Evolutionary conservation across 2,888 invertebrate genomes (phyloP).

Genomic region (Miltochrista miniata): DNA sequence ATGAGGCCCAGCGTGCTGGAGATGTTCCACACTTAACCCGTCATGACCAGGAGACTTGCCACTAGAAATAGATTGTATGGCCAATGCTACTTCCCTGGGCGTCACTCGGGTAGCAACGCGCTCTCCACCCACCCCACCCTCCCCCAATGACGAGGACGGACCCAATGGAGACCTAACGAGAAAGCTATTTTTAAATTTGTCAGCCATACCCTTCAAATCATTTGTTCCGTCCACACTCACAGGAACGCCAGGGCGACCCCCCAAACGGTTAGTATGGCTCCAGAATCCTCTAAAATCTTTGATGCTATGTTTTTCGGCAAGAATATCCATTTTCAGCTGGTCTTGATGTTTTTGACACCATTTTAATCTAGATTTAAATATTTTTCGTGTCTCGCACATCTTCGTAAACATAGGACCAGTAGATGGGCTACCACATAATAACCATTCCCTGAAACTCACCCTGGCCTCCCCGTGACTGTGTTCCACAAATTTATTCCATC

Average conservation of each 20-base stretch:
- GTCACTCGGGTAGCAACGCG: background rate
- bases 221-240: background rate
- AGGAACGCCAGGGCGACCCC: background rate
- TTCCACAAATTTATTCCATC: background rate
- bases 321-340: background rate
- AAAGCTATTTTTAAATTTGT: background rate
- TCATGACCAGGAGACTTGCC: constrained; percentile 8
- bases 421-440: background rate
- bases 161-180: background rate
- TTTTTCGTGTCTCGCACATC: background rate
- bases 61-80: background rate
- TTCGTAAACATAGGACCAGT: background rate
- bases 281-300: background rate
- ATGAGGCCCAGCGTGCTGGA: constrained; percentile 2
- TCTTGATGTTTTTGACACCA: background rate
- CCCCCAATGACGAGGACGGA: background rate
- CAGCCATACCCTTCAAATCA: background rate
- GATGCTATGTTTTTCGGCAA: background rate
- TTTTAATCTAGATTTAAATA: background rate
- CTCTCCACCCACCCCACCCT: too few relatives aligned
- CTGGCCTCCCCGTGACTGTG: background rate
- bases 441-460: background rate
- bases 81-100: background rate
- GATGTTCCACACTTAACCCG: constrained; percentile 5
- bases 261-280: background rate